These are phyloP conservation scores for Gasterosteus aculeatus DNA, from an alignment of 2,113 vertebrate genomes.

Conservation along the genomic window DNA sequence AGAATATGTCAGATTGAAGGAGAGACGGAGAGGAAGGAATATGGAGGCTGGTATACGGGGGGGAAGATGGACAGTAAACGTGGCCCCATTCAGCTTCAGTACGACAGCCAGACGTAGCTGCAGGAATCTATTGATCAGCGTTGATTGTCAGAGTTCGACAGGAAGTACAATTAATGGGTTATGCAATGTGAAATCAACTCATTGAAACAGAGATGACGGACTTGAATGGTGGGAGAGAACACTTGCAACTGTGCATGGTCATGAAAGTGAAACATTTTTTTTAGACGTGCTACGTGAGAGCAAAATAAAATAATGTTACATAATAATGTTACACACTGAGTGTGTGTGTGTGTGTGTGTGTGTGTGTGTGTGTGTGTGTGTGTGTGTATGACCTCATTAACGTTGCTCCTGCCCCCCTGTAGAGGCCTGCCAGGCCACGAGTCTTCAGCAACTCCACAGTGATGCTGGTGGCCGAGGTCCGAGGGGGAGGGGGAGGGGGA, in stretches of 20 bases:
- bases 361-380: constrained; percentile 12
- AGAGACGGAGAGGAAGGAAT: background rate
- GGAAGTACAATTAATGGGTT: constrained; percentile 35
- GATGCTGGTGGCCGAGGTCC: constrained; percentile 78
- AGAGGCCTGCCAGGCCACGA: constrained; percentile 81
- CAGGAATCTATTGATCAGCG: constrained; percentile 63
- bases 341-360: background rate
- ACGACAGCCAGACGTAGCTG: constrained; percentile 62
- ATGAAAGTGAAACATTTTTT: too few relatives aligned
- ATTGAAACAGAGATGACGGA: constrained; percentile 19
- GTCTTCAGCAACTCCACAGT: constrained; percentile 81
- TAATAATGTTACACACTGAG: background rate
- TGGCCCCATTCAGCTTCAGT: constrained; percentile 22
- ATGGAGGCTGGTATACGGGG: background rate
- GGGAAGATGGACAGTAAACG: background rate
- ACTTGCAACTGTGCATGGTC: too few relatives aligned
- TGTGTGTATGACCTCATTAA: constrained; percentile 83
- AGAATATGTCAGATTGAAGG: background rate
- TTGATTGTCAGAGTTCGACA: constrained; percentile 41
- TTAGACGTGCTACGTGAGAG: too few relatives aligned
- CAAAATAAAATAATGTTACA: background rate
- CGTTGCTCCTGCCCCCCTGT: constrained; percentile 84
- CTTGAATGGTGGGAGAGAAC: background rate
- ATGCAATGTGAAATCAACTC: constrained; percentile 29
- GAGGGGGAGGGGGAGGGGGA: constrained; percentile 52